A percentile compares a stretch with the other conserved stretches of the same genome.
Evolutionary conservation across 2,113 vertebrate genomes (phyloP).

Genomic region (Sterrhoptilus dennistouni): DNA sequence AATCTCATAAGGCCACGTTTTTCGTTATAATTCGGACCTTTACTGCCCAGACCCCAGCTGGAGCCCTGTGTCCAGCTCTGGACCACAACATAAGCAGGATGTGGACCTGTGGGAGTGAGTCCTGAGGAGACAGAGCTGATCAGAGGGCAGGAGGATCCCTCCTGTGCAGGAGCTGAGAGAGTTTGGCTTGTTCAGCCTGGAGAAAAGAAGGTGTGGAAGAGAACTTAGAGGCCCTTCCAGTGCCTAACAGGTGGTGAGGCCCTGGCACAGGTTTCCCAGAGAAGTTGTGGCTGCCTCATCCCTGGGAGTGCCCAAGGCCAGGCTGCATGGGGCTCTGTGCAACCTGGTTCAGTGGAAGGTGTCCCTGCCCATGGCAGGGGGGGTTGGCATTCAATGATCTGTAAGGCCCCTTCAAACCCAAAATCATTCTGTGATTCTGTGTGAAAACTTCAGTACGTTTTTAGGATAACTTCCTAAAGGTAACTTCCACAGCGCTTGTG

Average conservation of each 20-base stretch:
- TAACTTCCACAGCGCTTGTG: not conserved
- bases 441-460: not conserved
- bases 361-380: not conserved
- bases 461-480: not conserved
- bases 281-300: not conserved
- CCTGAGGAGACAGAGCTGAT: not conserved
- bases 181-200: not conserved
- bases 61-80: not conserved
- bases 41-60: not conserved
- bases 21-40: not conserved
- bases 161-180: not conserved
- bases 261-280: fast-evolving
- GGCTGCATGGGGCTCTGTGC: not conserved
- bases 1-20: not conserved
- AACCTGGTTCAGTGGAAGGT: not conserved
- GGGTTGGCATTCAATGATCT: fast-evolving
- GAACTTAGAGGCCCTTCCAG: not conserved
- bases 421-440: not conserved
- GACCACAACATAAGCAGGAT: not conserved
- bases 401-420: not conserved
- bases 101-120: fast-evolving
- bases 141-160: not conserved
- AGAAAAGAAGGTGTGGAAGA: fast-evolving
- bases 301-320: not conserved
- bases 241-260: not conserved